Conservation (phyloP, 92 coral and sea anemone species). For the Anthopleura xanthogrammica region DNA sequence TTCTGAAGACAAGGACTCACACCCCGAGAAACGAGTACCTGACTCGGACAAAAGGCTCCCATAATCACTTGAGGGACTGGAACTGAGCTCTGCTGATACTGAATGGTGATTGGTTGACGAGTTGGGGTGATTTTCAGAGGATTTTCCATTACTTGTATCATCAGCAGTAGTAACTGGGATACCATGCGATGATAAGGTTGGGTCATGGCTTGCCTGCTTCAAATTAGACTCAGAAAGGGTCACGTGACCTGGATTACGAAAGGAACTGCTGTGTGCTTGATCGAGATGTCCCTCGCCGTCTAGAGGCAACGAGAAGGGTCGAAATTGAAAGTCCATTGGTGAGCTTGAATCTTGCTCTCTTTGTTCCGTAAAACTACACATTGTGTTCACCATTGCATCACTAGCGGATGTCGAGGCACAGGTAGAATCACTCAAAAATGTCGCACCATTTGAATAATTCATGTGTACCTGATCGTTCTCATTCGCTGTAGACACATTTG, state of each 20-base stretch:
- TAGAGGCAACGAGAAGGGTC: conserved; percentile 10
- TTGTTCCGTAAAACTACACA: not conserved
- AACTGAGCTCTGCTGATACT: conserved; percentile 31
- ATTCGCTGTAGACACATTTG: not conserved
- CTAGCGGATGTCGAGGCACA: not conserved
- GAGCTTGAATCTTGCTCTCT: not conserved
- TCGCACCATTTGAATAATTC: conserved; percentile 17
- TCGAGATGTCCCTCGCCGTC: not conserved
- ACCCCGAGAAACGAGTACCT: conserved; percentile 62
- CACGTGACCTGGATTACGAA: conserved; percentile 2
- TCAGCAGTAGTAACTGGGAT: not conserved
- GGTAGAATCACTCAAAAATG: conserved; percentile 3
- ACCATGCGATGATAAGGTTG: not conserved
- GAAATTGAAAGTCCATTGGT: conserved; percentile 19
- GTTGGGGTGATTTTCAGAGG: not conserved
- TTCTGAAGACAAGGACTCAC: conserved; percentile 56
- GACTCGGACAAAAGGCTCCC: conserved; percentile 72
- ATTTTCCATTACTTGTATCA: not conserved
- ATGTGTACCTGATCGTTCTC: not conserved
- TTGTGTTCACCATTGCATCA: not conserved
- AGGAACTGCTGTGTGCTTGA: not conserved
- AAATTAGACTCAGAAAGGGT: not conserved
- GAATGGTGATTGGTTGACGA: conserved; percentile 14
- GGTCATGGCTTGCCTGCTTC: not conserved
- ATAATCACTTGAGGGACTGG: conserved; percentile 77